phyloP scores from a whole-genome alignment of 2,797 vertebrate genomes.

The Hemitrygon akajei region DNA sequence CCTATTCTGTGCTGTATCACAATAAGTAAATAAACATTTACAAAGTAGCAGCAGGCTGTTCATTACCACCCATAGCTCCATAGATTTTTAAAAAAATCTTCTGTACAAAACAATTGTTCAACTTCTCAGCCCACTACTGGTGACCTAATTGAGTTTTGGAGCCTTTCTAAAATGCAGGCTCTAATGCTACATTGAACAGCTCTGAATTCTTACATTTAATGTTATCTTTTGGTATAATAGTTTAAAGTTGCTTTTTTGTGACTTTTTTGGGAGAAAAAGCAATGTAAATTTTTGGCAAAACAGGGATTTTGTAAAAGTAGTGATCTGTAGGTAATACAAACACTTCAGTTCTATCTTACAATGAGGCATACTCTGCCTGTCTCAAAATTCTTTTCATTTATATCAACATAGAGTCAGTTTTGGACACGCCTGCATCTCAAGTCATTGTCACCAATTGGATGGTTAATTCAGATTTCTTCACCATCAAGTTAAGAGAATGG shows the following conservation, averaged over 20 bases:
- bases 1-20: too few relatives aligned
- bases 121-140: background rate
- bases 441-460: background rate
- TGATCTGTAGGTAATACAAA: background rate
- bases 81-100: background rate
- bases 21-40: too few relatives aligned
- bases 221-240: background rate
- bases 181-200: background rate
- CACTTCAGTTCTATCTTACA: background rate
- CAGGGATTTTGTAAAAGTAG: too few relatives aligned
- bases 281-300: background rate
- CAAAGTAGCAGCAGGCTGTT: background rate
- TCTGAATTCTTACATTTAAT: background rate
- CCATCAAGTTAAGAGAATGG: background rate
- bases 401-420: background rate
- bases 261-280: background rate
- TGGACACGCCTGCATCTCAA: background rate
- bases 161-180: background rate
- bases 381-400: background rate
- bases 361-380: background rate
- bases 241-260: background rate
- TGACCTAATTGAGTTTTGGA: background rate
- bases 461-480: background rate
- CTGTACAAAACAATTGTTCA: background rate
- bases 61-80: background rate